Conservation (phyloP, 2,797 vertebrate species). For the Hoplostethus atlanticus region DNA sequence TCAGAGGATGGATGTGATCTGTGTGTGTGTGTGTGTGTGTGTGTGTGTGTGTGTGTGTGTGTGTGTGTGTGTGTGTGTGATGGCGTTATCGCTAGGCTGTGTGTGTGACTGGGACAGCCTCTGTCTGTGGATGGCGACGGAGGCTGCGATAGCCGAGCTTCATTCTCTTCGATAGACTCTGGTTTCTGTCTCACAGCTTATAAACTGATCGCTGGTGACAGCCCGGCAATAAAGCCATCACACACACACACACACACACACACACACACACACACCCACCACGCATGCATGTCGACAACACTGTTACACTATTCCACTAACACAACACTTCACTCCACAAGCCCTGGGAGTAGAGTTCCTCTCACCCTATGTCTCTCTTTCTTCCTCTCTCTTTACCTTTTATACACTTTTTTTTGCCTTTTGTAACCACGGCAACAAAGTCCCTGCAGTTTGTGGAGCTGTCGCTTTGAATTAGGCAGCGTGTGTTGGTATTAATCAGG, state of each 20-base stretch:
- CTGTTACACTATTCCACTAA: background rate
- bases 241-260: conserved; percentile 6
- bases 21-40: conserved; percentile 20
- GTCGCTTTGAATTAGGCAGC: conserved; percentile 41
- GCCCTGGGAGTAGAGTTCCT: conserved; percentile 4
- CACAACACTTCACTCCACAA: background rate
- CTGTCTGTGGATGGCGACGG: conserved; percentile 31
- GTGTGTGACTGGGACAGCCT: background rate
- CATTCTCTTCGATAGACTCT: conserved; percentile 42
- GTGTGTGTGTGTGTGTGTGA: background rate
- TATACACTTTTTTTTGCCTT: background rate
- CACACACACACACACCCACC: conserved; percentile 9
- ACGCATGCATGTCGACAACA: conserved; percentile 3
- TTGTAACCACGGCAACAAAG: conserved; percentile 64
- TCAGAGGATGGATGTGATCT: conserved; percentile 1
- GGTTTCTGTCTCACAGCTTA: conserved; percentile 55
- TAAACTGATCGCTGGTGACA: conserved; percentile 52
- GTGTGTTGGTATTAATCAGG: conserved; percentile 26
- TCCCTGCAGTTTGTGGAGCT: conserved; percentile 30
- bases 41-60: conserved; percentile 21
- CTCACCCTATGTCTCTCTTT: background rate
- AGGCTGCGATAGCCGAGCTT: conserved; percentile 38
- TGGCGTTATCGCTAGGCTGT: no score
- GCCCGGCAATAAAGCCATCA: conserved; percentile 23
- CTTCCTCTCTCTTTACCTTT: background rate